Evolutionary conservation across 2,888 invertebrate species (phyloP).

Genomic region (Sicus ferrugineus): DNA sequence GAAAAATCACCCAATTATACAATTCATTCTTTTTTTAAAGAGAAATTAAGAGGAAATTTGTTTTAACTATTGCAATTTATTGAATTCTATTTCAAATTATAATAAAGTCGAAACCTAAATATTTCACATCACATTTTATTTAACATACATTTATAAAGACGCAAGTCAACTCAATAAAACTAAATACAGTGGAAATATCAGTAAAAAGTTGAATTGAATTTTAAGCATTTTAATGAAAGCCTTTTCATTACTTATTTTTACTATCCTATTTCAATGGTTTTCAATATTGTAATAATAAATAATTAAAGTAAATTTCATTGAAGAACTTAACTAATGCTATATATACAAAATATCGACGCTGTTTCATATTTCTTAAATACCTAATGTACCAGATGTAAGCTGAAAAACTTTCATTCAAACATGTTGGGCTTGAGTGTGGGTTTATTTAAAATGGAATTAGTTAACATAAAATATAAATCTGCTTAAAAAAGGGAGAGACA

Average conservation of each 20-base stretch:
- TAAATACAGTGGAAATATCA: neutral
- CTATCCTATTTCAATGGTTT: neutral
- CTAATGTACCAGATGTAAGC: no score
- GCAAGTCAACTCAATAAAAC: neutral
- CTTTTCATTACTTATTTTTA: neutral
- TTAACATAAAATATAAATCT: no score
- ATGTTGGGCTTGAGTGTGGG: no score
- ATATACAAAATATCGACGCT: conserved; percentile 10
- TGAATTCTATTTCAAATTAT: conserved; percentile 25
- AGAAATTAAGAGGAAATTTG: neutral
- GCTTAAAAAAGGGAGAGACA: no score
- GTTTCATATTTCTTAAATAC: no score
- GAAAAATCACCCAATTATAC: no score
- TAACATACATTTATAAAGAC: conserved; percentile 24
- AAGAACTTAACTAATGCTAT: conserved; percentile 27
- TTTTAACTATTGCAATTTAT: conserved; percentile 30
- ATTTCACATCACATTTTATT: conserved; percentile 40
- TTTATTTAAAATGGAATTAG: no score
- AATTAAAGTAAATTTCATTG: neutral
- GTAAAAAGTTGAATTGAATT: neutral
- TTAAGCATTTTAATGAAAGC: neutral
- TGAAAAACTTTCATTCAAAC: no score
- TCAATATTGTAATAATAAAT: neutral
- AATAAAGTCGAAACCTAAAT: conserved; percentile 28
- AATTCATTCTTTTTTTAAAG: neutral